Evolutionary conservation across 2,113 vertebrate genomes (phyloP).

Genomic region (Nycticorax nycticorax): DNA sequence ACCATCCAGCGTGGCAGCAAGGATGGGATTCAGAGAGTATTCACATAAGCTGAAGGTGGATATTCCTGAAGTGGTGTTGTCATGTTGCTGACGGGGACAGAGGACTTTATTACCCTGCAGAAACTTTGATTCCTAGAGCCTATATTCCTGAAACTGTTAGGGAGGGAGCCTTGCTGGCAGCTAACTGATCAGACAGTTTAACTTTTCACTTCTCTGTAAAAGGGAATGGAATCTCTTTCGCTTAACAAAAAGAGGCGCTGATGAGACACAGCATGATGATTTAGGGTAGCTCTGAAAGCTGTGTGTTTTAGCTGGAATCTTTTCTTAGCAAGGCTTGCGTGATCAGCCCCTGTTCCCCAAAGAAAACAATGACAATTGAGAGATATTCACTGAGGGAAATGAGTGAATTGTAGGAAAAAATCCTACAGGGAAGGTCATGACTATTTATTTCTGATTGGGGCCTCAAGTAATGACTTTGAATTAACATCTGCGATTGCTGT

Average conservation of each 20-base stretch:
- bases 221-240: not conserved
- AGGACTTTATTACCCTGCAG: not conserved
- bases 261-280: not conserved
- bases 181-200: not conserved
- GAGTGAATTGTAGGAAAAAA: not conserved
- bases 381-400: not conserved
- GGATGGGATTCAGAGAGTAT: not conserved
- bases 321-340: not conserved
- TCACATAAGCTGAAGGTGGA: not conserved
- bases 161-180: not conserved
- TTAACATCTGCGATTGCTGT: constrained; percentile 32
- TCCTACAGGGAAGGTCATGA: constrained; percentile 1
- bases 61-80: not conserved
- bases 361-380: not conserved
- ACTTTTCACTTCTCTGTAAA: not conserved
- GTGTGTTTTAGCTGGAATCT: not conserved
- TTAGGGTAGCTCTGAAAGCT: not conserved
- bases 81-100: not conserved
- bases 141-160: not conserved
- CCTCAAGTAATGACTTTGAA: constrained; percentile 20
- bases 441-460: constrained; percentile 1
- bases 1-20: not conserved
- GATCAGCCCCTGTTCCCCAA: not conserved
- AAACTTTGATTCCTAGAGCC: not conserved
- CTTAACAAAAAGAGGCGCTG: not conserved